Evolutionary conservation across 64 coral and sea anemone species (phyloP).

Genomic region (Dendronephthya gigantea): DNA sequence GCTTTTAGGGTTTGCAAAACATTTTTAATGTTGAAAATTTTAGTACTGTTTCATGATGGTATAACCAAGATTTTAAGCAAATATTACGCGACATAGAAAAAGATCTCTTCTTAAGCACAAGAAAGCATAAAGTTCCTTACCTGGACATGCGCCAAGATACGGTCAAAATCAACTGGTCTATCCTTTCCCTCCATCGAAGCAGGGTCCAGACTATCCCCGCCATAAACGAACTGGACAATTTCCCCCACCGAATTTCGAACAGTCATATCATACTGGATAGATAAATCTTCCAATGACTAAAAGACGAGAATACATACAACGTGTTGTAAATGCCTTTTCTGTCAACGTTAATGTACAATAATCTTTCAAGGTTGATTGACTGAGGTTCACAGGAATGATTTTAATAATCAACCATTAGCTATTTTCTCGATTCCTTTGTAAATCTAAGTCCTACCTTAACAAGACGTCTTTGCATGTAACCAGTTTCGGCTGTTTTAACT

Average conservation of each 20-base stretch:
- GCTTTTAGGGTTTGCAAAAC: too few species aligned
- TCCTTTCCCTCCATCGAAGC: slow-evolving; percentile 98
- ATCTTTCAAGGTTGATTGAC: too few species aligned
- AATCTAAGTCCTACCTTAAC: slow-evolving; percentile 49
- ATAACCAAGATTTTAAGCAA: too few species aligned
- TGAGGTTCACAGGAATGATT: too few species aligned
- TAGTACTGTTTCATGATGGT: too few species aligned
- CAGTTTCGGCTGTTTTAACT: slow-evolving; percentile 85
- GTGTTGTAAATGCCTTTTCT: too few species aligned
- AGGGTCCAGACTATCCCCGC: slow-evolving; percentile 85
- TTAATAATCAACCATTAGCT: too few species aligned
- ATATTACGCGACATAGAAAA: too few species aligned
- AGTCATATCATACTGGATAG: slow-evolving; percentile 73
- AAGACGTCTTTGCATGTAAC: slow-evolving; percentile 83
- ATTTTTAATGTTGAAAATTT: too few species aligned
- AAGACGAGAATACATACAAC: not conserved
- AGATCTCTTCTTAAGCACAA: too few species aligned
- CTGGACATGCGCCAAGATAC: slow-evolving; percentile 71
- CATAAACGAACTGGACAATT: slow-evolving; percentile 91
- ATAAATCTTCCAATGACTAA: slow-evolving; percentile 83
- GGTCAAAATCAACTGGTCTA: slow-evolving; percentile 70
- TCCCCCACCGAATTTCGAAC: slow-evolving; percentile 79
- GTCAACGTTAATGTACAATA: too few species aligned
- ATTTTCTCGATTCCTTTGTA: too few species aligned
- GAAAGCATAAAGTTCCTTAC: not conserved